phyloP scores from a whole-genome alignment of 2,888 invertebrate species.

The Athrips mouffetella region DNA sequence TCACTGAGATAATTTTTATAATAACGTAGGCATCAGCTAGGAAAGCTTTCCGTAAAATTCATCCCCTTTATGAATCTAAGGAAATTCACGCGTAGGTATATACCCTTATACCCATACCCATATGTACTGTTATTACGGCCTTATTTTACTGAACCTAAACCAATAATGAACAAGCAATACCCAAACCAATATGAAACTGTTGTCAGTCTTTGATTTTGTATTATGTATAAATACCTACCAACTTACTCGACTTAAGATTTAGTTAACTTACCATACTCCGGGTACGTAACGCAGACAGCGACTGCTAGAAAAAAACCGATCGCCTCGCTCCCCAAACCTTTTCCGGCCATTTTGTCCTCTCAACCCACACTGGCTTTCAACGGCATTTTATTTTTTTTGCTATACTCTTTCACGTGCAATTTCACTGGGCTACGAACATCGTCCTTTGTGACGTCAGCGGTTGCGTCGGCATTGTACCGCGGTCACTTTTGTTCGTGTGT shows the following conservation, averaged over 20 bases:
- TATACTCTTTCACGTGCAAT: slow-evolving; percentile 45
- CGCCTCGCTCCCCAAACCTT: slow-evolving; percentile 63
- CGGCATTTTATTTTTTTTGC: slow-evolving; percentile 65
- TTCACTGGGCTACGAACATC: slow-evolving; percentile 53
- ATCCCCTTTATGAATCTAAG: too few species aligned
- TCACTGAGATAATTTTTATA: too few species aligned
- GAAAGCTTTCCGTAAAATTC: too few species aligned
- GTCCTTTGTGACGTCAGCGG: slow-evolving; percentile 44
- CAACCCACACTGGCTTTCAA: slow-evolving; percentile 68
- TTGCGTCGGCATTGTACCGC: slow-evolving; percentile 47
- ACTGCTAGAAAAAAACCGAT: slow-evolving; percentile 69
- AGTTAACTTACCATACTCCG: slow-evolving; percentile 66
- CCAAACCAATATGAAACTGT: neutral
- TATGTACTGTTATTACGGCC: too few species aligned
- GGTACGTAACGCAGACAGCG: slow-evolving; percentile 68
- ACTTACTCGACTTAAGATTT: slow-evolving; percentile 2
- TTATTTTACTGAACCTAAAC: too few species aligned
- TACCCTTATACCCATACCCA: too few species aligned
- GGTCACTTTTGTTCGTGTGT: neutral
- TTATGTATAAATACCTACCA: neutral
- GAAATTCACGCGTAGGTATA: too few species aligned
- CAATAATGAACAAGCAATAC: neutral
- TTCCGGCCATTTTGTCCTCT: slow-evolving; percentile 68
- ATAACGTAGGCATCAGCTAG: too few species aligned
- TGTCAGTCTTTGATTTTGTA: neutral